These are phyloP conservation scores for Fragum whitleyi DNA, from an alignment of 2,888 invertebrate genomes.

Conservation along the genomic window DNA sequence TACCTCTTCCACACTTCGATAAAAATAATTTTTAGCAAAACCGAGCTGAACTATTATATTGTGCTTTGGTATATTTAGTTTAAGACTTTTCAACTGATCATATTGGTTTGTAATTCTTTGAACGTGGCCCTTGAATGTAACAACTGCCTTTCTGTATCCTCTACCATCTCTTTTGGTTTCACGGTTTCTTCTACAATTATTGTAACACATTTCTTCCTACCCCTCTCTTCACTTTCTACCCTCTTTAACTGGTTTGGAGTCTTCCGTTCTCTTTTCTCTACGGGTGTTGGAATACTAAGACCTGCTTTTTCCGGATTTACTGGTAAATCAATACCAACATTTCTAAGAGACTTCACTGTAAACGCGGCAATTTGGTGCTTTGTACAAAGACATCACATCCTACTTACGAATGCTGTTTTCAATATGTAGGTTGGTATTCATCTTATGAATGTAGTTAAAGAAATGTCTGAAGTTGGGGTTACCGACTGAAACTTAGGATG, in stretches of 20 bases:
- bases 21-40: conserved; percentile 61
- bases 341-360: conserved; percentile 32
- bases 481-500: conserved; percentile 43
- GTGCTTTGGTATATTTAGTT: conserved; percentile 40
- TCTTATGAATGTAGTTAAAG: conserved; percentile 49
- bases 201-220: conserved; percentile 40
- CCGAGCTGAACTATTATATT: conserved; percentile 47
- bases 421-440: conserved; percentile 42
- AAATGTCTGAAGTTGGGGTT: conserved; percentile 48
- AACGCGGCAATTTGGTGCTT: conserved; percentile 57
- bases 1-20: conserved; percentile 52
- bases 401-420: conserved; percentile 19
- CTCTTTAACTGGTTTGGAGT: conserved; percentile 54
- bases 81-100: conserved; percentile 34
- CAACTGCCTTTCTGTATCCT: conserved; percentile 36
- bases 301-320: conserved; percentile 34
- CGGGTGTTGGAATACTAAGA: conserved; percentile 3
- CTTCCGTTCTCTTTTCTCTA: too few species aligned
- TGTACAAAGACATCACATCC: conserved; percentile 48
- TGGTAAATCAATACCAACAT: conserved; percentile 22
- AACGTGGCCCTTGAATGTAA: conserved; percentile 55
- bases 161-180: conserved; percentile 29
- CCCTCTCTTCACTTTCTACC: conserved; percentile 44
- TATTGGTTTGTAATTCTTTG: conserved; percentile 55
- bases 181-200: conserved; percentile 32